Base-by-base conservation (phyloP, 2,888 invertebrate genomes). In the Acrobasis suavella region DNA sequence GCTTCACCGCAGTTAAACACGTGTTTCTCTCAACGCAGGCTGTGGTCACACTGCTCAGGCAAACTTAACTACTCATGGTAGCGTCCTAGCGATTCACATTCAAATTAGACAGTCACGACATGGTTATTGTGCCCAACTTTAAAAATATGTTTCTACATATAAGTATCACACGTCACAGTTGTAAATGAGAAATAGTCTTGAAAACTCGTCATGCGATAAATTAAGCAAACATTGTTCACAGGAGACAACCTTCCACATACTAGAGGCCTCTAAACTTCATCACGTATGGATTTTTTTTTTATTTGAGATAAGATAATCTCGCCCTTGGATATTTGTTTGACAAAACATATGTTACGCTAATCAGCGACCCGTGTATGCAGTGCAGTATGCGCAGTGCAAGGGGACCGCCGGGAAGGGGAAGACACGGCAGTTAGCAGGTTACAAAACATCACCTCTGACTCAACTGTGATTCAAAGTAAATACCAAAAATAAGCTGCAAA, bases 271-370 rank as follows among this genome's bases (percentile, higher is more conserved):
- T 72, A 70, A 72, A 75, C 70, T 67, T 68, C 64, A 71, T 62
- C 68, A 63, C 67, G 73, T 66, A 69, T 69, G 71, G 67, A 66
- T 68, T 79, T 77, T 76, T 75, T 76, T 75, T 77, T 72, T 67
- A 70, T 72, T 66, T 55, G 62, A 72, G 88, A 89, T 88, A 88
- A 89, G 89, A 89, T 88, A 86, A 81, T 74, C 70, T 66, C 66
- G 74, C 72, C 79, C 80, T 81, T 81, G 72, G 62, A 64, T 64
- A 62, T 55, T 65, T 46, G 54, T 15, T 15, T 58, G 32, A 22
- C 14, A 63, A 55, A 42, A 42, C 50, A 56, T 56, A 56, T 56
- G 56, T 46, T 56, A 56, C 22, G 14, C 56, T 56, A 56, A 56
- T 56, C 22, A 14, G 42, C 22, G 42, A 42, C 55, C 22, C 17